Evolutionary conservation across 2,113 vertebrate species (phyloP), one percentile per base, ranked within the genome.

Genomic region (Nerophis lumbriciformis): DNA sequence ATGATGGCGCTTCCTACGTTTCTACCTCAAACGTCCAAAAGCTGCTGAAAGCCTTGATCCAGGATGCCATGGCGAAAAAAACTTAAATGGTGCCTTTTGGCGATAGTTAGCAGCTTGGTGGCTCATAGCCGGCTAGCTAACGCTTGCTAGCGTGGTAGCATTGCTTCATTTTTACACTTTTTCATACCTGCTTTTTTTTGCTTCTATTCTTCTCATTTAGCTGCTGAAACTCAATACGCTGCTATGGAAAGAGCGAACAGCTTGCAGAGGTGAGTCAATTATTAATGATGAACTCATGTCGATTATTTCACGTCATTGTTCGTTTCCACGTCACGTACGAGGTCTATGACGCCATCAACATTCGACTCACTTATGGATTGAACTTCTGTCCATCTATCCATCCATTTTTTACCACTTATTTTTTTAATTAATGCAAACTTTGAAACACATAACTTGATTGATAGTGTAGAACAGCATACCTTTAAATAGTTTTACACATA

Each of bases 231-330:
- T 61, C 45, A 36, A 36, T 10, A 15, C 69, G 1, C 28, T 45
- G 65, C 71, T 3, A 86, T 86, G 86, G 83, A 80, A 67, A 64
- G 72, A 0, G 65, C 67, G 1, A 74, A 73, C 78, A 90, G 85
- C 61, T 75, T 88, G 14, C 88, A 90, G 60, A 89, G 90, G 90
- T 90, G 71, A 69, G 90, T 77, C 21, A 28, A 9, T 53, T 2
- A 8, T 8, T 19, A 45, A 45, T 45, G 11, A 11, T 1, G 2
- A 12, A 11, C 42, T 4, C 28, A 28, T 28, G 28, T 28, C 28
- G 28, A 28, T 28, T 28, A 28, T 28, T 28, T 28, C 28, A 28
- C 28, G 28, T 28, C 28, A 28, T 28, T 28, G 1, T 28, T 28
- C 28, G 28, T 28, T 28, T 28, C 28, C 2, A 28, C 28, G 28